Conservation (phyloP, 1,140 invertebrate species). For the Eubasilissa regina region DNA sequence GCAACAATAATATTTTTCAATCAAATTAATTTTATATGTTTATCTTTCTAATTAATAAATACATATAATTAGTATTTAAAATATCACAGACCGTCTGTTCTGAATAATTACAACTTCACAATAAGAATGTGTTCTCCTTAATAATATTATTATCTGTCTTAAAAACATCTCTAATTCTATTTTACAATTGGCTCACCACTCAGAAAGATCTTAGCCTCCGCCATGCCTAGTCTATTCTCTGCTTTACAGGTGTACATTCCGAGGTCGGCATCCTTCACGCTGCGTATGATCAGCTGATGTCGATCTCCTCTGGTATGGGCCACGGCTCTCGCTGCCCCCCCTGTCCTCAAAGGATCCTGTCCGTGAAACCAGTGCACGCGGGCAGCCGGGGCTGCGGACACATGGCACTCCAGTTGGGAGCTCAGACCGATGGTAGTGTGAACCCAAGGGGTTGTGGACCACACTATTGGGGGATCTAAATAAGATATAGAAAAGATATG, state of each 20-base stretch:
- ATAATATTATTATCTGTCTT: too few relatives aligned
- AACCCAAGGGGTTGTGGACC: conserved; percentile 76
- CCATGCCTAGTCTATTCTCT: conserved; percentile 80
- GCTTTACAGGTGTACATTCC: conserved; percentile 85
- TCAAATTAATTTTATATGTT: too few relatives aligned
- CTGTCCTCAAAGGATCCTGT: conserved; percentile 65
- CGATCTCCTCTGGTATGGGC: conserved; percentile 73
- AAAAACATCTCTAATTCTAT: background rate
- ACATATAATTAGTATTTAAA: too few relatives aligned
- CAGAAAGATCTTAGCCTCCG: conserved; percentile 67
- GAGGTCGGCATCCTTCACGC: conserved; percentile 80
- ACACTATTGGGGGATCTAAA: conserved; percentile 81
- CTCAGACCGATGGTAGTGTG: conserved; percentile 80
- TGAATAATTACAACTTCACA: too few relatives aligned
- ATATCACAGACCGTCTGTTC: too few relatives aligned
- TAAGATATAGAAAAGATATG: conserved; percentile 2
- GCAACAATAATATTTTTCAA: too few relatives aligned
- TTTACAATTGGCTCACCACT: conserved; percentile 64
- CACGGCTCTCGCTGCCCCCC: conserved; percentile 70
- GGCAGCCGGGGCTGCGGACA: conserved; percentile 79
- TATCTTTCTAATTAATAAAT: too few relatives aligned
- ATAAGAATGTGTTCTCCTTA: too few relatives aligned
- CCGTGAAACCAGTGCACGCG: conserved; percentile 65
- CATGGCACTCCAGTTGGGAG: conserved; percentile 79
- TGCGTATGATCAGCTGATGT: conserved; percentile 79